Percentiles rank a stretch among this genome's conserved stretches.
phyloP scores from a whole-genome alignment of 2,113 vertebrate species.

The Onychostruthus taczanowskii region DNA sequence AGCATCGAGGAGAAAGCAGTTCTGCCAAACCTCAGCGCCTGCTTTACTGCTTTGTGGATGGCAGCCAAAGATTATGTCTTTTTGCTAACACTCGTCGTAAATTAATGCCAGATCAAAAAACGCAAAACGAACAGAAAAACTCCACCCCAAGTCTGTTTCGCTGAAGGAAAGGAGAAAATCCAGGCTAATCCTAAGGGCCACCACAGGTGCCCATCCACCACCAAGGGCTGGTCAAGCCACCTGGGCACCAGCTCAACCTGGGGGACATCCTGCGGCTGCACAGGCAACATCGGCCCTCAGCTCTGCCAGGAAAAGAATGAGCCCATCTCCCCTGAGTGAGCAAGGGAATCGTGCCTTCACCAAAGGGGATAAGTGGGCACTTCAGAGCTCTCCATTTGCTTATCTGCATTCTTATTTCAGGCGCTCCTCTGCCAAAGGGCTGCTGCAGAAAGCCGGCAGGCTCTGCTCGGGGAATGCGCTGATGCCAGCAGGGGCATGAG shows the following conservation, averaged over 20 bases:
- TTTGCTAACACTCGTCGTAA: neutral
- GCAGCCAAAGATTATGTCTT: neutral
- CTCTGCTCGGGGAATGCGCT: rapidly evolving
- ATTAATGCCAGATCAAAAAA: neutral
- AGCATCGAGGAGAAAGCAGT: neutral
- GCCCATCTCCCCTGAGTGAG: neutral
- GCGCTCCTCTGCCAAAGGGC: rapidly evolving
- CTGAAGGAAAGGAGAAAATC: neutral
- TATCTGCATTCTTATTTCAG: neutral
- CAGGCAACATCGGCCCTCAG: neutral
- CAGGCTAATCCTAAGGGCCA: neutral
- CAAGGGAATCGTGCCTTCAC: too few relatives aligned
- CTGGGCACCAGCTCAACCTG: neutral
- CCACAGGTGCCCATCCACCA: neutral
- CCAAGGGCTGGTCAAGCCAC: neutral
- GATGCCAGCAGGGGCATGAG: neutral
- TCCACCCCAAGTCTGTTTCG: neutral
- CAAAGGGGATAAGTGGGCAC: neutral
- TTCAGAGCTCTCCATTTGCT: neutral
- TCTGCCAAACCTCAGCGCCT: neutral
- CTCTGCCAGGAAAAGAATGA: rapidly evolving
- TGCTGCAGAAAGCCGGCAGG: neutral
- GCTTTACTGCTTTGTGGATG: neutral
- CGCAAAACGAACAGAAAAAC: neutral
- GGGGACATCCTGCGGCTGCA: neutral